Evolutionary conservation across 2,113 vertebrate species (phyloP).

Genomic region (Chlorocebus sabaeus): DNA sequence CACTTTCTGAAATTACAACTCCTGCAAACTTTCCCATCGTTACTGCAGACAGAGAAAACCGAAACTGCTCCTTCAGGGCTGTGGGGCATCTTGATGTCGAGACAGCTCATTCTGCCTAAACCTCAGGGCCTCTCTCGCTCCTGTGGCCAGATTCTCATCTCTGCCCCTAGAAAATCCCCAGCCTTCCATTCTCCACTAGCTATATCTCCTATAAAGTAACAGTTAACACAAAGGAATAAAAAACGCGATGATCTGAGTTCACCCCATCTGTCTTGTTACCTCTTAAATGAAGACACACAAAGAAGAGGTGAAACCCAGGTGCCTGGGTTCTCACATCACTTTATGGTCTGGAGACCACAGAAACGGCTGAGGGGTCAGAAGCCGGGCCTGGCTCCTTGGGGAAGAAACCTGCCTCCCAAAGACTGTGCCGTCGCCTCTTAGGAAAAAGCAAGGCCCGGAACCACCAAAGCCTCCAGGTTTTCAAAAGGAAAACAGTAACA

Average conservation of each 20-base stretch:
- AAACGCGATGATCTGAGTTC: not conserved
- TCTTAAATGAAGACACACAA: not conserved
- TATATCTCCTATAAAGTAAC: not conserved
- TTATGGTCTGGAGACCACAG: not conserved
- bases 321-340: accelerated
- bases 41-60: accelerated
- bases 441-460: not conserved
- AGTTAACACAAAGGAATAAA: not conserved
- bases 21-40: too few species aligned
- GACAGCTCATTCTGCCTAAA: not conserved
- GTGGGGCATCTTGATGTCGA: accelerated
- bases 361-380: not conserved
- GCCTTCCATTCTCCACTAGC: not conserved
- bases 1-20: accelerated
- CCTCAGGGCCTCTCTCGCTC: not conserved
- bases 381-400: not conserved
- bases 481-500: not conserved
- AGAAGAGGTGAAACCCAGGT: not conserved
- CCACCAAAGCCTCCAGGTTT: not conserved
- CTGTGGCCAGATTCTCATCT: not conserved
- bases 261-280: not conserved
- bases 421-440: not conserved
- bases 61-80: not conserved
- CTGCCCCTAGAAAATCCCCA: not conserved
- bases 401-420: not conserved